These are phyloP conservation scores for Melinopterus prodromus DNA, from an alignment of 2,888 invertebrate species.

Conservation along the genomic window DNA sequence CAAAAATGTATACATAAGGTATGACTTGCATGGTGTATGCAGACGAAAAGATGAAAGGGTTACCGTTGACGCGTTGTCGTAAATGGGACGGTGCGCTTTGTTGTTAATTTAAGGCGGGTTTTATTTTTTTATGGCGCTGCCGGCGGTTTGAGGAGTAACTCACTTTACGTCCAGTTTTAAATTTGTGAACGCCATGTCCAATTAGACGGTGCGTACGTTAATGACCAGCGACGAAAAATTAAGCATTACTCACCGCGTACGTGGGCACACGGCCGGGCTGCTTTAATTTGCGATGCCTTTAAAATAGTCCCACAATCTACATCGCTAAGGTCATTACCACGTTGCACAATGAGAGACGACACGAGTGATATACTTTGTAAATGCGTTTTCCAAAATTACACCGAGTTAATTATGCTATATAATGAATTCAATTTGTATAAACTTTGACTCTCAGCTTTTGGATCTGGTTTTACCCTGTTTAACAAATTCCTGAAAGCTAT, in stretches of 20 bases:
- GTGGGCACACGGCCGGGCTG: slow-evolving; percentile 11
- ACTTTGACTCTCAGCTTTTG: too few species aligned
- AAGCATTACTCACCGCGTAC: slow-evolving; percentile 30
- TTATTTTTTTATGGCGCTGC: neutral
- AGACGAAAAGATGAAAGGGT: slow-evolving; percentile 17
- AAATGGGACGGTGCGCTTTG: slow-evolving; percentile 19
- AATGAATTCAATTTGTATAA: neutral
- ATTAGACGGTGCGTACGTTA: slow-evolving; percentile 34
- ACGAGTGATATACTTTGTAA: neutral
- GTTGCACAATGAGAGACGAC: neutral
- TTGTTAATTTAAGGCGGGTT: slow-evolving; percentile 20
- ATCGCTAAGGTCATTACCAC: slow-evolving; percentile 23
- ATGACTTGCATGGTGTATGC: neutral
- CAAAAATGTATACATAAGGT: neutral
- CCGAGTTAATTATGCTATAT: neutral
- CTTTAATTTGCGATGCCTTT: slow-evolving; percentile 23
- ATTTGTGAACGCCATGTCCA: slow-evolving; percentile 34
- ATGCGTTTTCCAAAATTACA: neutral
- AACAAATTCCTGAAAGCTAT: too few species aligned
- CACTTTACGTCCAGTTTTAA: slow-evolving; percentile 27
- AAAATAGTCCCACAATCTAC: slow-evolving; percentile 13
- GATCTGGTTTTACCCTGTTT: too few species aligned
- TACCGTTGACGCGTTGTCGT: neutral
- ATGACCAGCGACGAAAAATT: slow-evolving; percentile 33
- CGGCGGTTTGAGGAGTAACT: slow-evolving; percentile 23